Evolutionary conservation across 1,140 invertebrate species (phyloP), one percentile per base, ranked within the genome.

Genomic region (Ceratosolen solmsi): DNA sequence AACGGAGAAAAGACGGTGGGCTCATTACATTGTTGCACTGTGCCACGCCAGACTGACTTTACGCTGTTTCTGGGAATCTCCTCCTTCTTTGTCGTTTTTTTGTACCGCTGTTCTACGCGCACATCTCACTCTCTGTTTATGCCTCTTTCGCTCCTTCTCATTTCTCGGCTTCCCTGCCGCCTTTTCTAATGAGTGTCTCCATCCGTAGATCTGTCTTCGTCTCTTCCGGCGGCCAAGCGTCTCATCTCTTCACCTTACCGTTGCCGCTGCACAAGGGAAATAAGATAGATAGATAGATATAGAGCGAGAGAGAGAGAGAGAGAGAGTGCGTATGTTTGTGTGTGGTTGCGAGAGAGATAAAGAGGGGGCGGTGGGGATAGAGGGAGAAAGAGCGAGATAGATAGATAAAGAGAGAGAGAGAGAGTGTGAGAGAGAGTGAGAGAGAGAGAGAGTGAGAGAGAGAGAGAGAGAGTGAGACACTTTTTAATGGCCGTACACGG

Each of bases 1-100:
- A 25, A 38, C 25, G 17, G 68, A 8, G 30, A 20, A 38, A 22
- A 68, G n/a, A 17, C 36, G 25, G 33, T 20, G 36, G 74, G 54
- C 70, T 78, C 75, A 65, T 82, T 82, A 73, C 75, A 82, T n/a
- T 77, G 75, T 70, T 72, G 77, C 38, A 49, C 68, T 20, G 38
- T 51, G 70, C 38, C 71, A 80, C 56, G 72, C 63, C 51, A 63
- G 33, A 63, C 58, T 79, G 60, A 56, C 46, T 83, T 83, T 79
- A 83, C 77, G 77, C 72, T 77, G n/a, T 83, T 83, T 83, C 82
- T 56, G 25, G 33, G 82, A 83, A 83, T 70, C 33, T 71, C 38
- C 73, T 38, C 30, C 41, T n/a, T 49, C 78, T 9, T 27, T 46
- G n/a, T 72, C 33, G 20, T 71, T 30, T 74, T 78, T 75, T 84